These are phyloP conservation scores for Campoletis sonorensis DNA, from an alignment of 1,140 invertebrate genomes.

Conservation along the genomic window DNA sequence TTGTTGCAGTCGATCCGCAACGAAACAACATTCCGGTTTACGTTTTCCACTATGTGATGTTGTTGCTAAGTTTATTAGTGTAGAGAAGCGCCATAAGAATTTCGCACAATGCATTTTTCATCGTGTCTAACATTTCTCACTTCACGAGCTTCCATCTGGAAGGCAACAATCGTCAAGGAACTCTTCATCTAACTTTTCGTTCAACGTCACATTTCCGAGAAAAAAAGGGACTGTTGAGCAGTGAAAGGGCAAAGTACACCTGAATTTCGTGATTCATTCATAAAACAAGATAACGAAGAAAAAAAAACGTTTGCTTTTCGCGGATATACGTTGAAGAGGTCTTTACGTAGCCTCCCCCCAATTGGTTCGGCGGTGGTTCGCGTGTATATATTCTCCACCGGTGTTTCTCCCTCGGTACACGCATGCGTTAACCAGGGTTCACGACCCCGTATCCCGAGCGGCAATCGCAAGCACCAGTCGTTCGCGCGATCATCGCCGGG, in stretches of 20 bases:
- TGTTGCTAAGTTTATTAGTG: background rate
- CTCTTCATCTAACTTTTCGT: background rate
- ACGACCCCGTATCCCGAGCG: constrained; percentile 38
- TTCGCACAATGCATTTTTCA: background rate
- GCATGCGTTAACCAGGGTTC: constrained; percentile 43
- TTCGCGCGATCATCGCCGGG: constrained; percentile 40
- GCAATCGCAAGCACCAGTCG: constrained; percentile 41
- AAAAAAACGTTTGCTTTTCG: constrained; percentile 10
- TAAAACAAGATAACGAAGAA: constrained; percentile 12
- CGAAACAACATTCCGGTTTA: background rate
- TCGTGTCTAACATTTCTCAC: background rate
- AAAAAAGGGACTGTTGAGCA: background rate
- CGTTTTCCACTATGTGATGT: background rate
- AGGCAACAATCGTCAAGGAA: background rate
- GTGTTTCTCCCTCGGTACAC: constrained; percentile 34
- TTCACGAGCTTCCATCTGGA: background rate
- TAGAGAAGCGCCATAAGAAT: background rate
- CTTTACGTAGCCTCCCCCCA: background rate
- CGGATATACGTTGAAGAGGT: constrained; percentile 23
- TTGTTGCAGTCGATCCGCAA: background rate
- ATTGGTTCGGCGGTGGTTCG: constrained; percentile 1
- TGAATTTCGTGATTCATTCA: background rate
- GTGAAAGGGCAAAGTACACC: background rate
- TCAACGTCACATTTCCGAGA: background rate
- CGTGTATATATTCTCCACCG: constrained; percentile 19